A percentile compares a stretch with the other conserved stretches of the same genome.
Evolutionary conservation across 30 jellyfish, hydroid and myxozoan genomes (phyloP).

Genomic region (Cassiopea andromeda): DNA sequence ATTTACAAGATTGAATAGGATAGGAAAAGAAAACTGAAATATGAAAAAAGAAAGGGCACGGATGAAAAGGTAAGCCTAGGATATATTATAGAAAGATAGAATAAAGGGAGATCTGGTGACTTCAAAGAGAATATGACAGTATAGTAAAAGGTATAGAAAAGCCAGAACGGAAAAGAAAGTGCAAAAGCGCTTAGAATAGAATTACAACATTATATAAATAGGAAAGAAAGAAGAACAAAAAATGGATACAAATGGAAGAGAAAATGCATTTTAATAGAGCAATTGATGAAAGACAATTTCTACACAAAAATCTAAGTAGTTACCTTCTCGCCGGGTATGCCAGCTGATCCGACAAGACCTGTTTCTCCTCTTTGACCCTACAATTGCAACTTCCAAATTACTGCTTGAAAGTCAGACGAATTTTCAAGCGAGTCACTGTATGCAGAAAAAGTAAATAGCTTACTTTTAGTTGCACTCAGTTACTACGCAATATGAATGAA

Average conservation of each 20-base stretch:
- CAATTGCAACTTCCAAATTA: neutral
- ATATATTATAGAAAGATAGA: neutral
- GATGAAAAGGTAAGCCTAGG: neutral
- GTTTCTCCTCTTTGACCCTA: slow-evolving; percentile 22
- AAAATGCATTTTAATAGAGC: neutral
- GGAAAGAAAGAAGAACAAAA: too few species aligned
- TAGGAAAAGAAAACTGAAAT: neutral
- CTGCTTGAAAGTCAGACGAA: neutral
- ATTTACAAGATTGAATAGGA: neutral
- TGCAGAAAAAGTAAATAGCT: neutral
- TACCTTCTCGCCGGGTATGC: slow-evolving; percentile 22
- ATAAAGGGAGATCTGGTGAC: neutral
- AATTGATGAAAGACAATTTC: neutral
- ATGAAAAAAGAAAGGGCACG: neutral
- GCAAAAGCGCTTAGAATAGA: too few species aligned
- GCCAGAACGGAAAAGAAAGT: too few species aligned
- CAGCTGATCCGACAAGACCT: neutral
- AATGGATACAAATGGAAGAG: too few species aligned
- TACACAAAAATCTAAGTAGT: neutral
- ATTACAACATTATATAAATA: too few species aligned
- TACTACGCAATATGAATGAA: neutral
- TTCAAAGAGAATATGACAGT: neutral
- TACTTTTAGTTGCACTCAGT: neutral
- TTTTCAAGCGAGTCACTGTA: too few species aligned
- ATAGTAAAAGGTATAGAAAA: neutral